phyloP scores from a whole-genome alignment of 2,888 invertebrate species.

The Nomada flava region DNA sequence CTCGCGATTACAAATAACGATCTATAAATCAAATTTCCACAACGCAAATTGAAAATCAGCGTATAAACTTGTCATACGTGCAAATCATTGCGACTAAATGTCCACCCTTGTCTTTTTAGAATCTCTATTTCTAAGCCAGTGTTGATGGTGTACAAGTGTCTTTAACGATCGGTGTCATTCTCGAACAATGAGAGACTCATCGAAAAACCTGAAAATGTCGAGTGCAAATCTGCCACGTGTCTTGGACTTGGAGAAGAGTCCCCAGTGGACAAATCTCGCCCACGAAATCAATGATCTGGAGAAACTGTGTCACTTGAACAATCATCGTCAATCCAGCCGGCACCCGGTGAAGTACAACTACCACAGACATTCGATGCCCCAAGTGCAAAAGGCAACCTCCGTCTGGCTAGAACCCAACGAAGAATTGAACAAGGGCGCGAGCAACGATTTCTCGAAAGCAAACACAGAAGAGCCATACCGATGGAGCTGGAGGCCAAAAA shows the following conservation, averaged over 20 bases:
- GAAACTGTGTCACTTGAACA: conserved; percentile 56
- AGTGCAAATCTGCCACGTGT: conserved; percentile 66
- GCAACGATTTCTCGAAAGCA: neutral
- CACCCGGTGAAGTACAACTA: conserved; percentile 39
- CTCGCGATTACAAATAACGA: neutral
- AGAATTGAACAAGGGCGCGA: neutral
- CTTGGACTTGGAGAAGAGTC: conserved; percentile 73
- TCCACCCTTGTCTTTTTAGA: neutral
- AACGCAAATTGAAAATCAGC: neutral
- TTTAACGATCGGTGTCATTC: too few relatives aligned
- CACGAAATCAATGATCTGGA: conserved; percentile 76
- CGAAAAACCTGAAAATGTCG: conserved; percentile 33
- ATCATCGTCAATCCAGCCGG: conserved; percentile 25
- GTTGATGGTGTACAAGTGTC: neutral
- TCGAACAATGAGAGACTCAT: conserved; percentile 9
- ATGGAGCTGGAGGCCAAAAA: conserved; percentile 78
- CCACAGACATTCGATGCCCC: conserved; percentile 76
- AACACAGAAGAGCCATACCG: conserved; percentile 18
- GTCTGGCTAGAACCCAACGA: conserved; percentile 41
- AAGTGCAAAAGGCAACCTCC: conserved; percentile 66
- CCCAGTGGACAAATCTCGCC: conserved; percentile 74
- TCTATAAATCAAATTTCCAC: neutral
- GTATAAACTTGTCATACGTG: conserved; percentile 34
- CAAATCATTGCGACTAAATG: neutral
- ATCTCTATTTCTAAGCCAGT: neutral